Base-by-base conservation (phyloP, 2,888 invertebrate species). In the Osmoderma eremita region DNA sequence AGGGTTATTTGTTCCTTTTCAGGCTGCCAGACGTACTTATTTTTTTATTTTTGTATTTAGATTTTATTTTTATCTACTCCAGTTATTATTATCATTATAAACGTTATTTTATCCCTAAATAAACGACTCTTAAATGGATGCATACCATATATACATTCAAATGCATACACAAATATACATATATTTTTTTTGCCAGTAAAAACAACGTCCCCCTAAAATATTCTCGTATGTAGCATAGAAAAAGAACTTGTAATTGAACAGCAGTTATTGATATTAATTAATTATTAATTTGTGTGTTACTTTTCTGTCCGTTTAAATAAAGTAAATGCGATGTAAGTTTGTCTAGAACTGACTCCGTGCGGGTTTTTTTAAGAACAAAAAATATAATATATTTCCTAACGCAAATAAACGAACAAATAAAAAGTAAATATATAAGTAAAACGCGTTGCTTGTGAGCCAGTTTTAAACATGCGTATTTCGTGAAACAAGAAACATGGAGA, bases 161-260 rank as follows among this genome's bases (percentile, higher is more conserved):
- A 4, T 45, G 8, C 1, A 15, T 50, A 17, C 17, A 15, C 10
- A 8, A 8, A 15, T 3, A 15, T 50, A 17, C 17, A 15, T 30
- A 8, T 30, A 1, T 24, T 24, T 4, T 24, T 65, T 65, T 65
- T 61, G 65, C 65, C 65, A 66, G 65, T 66, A 66, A 58, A 56
- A 66, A 6, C 6, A 24, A 24, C 3, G 5, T 24, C 5, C 24
- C 30, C 61, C 50, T 41, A 58, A 66, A 30, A 1, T 30, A 3
- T 5, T 58, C 64, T 53, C 56, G 58, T 50, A 66, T 6, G 30
- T 30, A 66, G 65, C 50, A 66, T 66, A 66, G 56, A 2, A 30
- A 10, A 30, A 30, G 22, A 66, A 66, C 58, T 66, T 50, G 56
- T 66, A 50, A 53, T n/a, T n/a, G n/a, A 50, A 61, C 65, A 56